These are phyloP conservation scores for Aleiodes sp. DNA, from an alignment of 1,140 invertebrate genomes.

Conservation along the genomic window DNA sequence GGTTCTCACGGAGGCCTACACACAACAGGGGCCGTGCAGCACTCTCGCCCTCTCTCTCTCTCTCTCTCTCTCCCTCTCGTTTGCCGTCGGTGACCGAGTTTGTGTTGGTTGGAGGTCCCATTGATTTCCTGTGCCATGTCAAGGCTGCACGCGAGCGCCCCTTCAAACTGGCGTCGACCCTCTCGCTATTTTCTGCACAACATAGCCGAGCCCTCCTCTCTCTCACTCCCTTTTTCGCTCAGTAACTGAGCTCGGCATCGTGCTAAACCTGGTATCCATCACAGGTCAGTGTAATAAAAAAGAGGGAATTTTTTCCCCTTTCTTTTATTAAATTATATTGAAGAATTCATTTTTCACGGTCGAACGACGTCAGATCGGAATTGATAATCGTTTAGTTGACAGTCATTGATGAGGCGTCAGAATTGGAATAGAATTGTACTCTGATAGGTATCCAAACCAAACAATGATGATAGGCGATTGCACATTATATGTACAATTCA, in stretches of 20 bases:
- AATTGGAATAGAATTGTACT: background rate
- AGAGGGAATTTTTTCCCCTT: too few relatives aligned
- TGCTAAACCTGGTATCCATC: background rate
- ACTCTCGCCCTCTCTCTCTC: background rate
- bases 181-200: slow-evolving; percentile 15
- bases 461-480: background rate
- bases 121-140: slow-evolving; percentile 65
- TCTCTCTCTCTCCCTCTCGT: background rate
- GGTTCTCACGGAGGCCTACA: background rate
- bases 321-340: too few relatives aligned
- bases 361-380: background rate
- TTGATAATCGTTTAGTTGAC: background rate
- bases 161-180: slow-evolving; percentile 40
- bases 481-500: background rate
- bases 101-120: slow-evolving; percentile 60
- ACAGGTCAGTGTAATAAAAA: too few relatives aligned
- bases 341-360: background rate
- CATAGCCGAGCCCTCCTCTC: background rate
- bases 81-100: background rate
- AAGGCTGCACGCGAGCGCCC: slow-evolving; percentile 63
- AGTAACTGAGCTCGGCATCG: background rate
- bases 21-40: slow-evolving; percentile 15
- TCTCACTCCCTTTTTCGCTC: background rate
- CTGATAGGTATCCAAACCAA: background rate
- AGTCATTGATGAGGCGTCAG: slow-evolving; percentile 2